These are phyloP conservation scores for Spodoptera litura DNA, from an alignment of 1,140 invertebrate genomes.

Conservation along the genomic window DNA sequence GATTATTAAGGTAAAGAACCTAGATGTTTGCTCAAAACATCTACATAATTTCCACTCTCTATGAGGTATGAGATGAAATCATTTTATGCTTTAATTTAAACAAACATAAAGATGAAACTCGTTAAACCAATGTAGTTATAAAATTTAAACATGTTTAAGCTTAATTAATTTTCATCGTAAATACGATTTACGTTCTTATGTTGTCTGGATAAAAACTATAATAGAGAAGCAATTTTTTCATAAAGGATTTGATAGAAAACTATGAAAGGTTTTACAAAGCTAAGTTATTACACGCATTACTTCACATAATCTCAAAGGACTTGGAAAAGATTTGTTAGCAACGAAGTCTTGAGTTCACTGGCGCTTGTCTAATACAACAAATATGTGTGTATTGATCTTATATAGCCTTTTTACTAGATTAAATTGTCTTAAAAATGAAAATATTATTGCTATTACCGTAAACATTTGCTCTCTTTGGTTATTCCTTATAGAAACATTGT, in stretches of 20 bases:
- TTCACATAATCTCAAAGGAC: slow-evolving; percentile 24
- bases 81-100: slow-evolving; percentile 12
- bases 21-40: slow-evolving; percentile 1
- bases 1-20: slow-evolving; percentile 17
- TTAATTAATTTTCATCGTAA: too few species aligned
- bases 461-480: too few species aligned
- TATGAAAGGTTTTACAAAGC: slow-evolving; percentile 4
- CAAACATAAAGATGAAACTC: not conserved
- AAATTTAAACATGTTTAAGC: too few species aligned
- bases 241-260: not conserved
- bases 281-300: slow-evolving; percentile 18
- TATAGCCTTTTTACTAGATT: not conserved
- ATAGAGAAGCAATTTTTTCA: not conserved
- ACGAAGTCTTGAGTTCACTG: not conserved
- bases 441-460: too few species aligned
- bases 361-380: not conserved
- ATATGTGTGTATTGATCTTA: not conserved
- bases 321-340: not conserved
- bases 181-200: too few species aligned
- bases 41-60: slow-evolving; percentile 18
- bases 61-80: not conserved
- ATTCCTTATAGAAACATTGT: too few species aligned
- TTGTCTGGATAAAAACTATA: too few species aligned
- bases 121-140: too few species aligned
- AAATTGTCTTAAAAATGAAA: too few species aligned